Evolutionary conservation across 2,797 vertebrate genomes (phyloP), one percentile per base, ranked within the genome.

Genomic region (Enteromius trimaculatus): DNA sequence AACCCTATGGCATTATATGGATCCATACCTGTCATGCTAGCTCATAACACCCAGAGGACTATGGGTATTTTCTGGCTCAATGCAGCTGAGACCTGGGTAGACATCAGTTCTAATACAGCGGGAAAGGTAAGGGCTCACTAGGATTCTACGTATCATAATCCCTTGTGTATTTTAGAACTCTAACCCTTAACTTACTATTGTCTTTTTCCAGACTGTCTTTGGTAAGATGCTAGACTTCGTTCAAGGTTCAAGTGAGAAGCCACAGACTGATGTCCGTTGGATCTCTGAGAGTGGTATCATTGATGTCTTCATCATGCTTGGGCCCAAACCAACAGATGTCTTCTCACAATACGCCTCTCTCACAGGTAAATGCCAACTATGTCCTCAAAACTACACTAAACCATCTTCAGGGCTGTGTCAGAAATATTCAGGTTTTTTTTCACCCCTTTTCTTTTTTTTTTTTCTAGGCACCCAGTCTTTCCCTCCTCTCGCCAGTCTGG

Each of bases 31-130:
- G 93, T 98, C 34, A 95, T 99, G 82, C 84, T 98, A 58, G 96
- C 97, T 0, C 98, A 98, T 91, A 96, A 90, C 6, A 0, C 93
- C 9, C 95, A 96, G 70, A 93, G 96, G 4, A 96, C 97, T 31
- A 93, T 96, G 37, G 97, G 96, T 29, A 93, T 99, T 86, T 98
- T 99, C 90, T 99, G 98, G 98, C 94, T 98, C 69, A 99, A 99
- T n/a, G 96, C 97, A 0, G 97, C 98, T 0, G 97, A 99, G 93
- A 98, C 98, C 4, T 99, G 98, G 98, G 96, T 99, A 53, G 97
- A 99, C 79, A 96, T 98, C 86, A 96, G 96, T 90, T 98, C 97
- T 88, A 98, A 98, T 85, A 98, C 97, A 0, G 96, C 97, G 0
- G 97, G 97, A 68, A 98, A 98, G 95, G 97, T 97, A 86, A 34